Conservation (phyloP, 1,140 invertebrate species). For the Calliphora vicina region DNA sequence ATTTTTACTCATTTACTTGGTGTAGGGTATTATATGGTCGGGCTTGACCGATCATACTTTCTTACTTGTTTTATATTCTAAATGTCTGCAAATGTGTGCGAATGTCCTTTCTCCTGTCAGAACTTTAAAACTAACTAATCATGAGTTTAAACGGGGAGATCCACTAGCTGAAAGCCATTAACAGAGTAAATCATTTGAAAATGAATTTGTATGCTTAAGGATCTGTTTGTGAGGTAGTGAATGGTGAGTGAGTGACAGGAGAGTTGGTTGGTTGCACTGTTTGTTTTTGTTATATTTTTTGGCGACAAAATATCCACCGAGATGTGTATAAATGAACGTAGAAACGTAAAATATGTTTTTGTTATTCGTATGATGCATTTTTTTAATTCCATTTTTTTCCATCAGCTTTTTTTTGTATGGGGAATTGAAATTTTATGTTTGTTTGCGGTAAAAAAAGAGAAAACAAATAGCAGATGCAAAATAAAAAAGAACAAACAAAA, state of each 20-base stretch:
- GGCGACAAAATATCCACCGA: not conserved
- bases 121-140: too few species aligned
- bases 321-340: not conserved
- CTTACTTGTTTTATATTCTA: too few species aligned
- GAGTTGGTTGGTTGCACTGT: not conserved
- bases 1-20: too few species aligned
- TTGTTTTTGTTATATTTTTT: not conserved
- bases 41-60: too few species aligned
- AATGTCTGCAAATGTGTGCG: too few species aligned
- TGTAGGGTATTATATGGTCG: too few species aligned
- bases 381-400: conserved; percentile 20
- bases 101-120: too few species aligned
- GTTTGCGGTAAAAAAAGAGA: not conserved
- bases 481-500: not conserved
- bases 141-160: too few species aligned
- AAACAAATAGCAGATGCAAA: not conserved
- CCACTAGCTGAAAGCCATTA: too few species aligned
- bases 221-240: not conserved
- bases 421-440: conserved; percentile 31
- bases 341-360: not conserved
- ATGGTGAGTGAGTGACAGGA: not conserved
- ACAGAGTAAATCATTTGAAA: too few species aligned
- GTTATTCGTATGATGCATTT: not conserved
- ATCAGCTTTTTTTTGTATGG: not conserved
- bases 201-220: too few species aligned